Percentiles rank a stretch among this genome's conserved stretches.
These are phyloP conservation scores for Cephalopholis sonnerati DNA, from an alignment of 2,113 vertebrate genomes.

Conservation along the genomic window DNA sequence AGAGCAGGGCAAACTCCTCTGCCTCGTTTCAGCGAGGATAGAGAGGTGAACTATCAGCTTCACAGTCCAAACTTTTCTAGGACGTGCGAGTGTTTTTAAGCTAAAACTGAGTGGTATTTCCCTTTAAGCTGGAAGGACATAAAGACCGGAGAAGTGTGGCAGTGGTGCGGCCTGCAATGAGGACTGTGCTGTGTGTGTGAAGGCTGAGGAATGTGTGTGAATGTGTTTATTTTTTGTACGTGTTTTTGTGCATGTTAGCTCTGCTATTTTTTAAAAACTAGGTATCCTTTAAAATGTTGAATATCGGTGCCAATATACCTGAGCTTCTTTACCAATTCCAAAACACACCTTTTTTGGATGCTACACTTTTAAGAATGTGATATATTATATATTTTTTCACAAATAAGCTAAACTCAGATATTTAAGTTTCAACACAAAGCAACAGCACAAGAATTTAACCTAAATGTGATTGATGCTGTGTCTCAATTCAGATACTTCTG, in stretches of 20 bases:
- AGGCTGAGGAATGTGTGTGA: constrained; percentile 3
- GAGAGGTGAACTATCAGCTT: constrained; percentile 15
- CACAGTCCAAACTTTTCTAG: constrained; percentile 15
- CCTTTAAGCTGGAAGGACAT: constrained; percentile 53
- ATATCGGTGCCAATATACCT: not conserved
- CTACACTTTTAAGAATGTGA: not conserved
- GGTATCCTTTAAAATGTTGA: not conserved
- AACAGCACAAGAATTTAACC: not conserved
- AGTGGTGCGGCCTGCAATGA: constrained; percentile 60
- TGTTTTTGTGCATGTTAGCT: constrained; percentile 6
- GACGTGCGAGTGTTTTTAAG: constrained; percentile 30
- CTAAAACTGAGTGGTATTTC: constrained; percentile 56
- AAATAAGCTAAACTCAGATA: constrained; percentile 20
- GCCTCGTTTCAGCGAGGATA: constrained; percentile 21
- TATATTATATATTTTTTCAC: not conserved
- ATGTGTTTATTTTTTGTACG: constrained; percentile 8
- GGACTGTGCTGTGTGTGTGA: constrained; percentile 26
- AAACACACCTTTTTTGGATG: not conserved
- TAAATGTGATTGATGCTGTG: not conserved
- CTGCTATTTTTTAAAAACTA: not conserved
- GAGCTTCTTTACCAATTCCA: not conserved
- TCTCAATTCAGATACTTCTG: no score
- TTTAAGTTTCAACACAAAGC: not conserved
- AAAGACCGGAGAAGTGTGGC: constrained; percentile 30
- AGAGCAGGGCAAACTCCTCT: constrained; percentile 43